Percentiles rank a stretch among this genome's conserved stretches.
These are phyloP conservation scores for Acanthopleura granulata DNA, from an alignment of 2,888 invertebrate genomes.

Conservation along the genomic window DNA sequence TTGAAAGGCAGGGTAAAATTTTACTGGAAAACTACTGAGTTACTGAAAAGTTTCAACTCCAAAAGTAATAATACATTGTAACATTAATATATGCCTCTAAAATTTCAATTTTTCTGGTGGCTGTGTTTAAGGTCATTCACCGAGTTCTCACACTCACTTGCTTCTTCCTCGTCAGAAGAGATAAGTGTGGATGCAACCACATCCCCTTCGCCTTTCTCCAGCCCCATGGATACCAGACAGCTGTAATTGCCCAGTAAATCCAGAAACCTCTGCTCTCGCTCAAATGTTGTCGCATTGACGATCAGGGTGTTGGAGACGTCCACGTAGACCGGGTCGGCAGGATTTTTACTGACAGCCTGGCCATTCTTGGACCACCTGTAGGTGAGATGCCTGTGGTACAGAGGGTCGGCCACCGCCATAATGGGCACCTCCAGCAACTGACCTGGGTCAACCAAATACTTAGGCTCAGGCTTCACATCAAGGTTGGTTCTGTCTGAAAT, in stretches of 20 bases:
- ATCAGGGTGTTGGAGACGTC: not conserved
- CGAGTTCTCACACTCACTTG: not conserved
- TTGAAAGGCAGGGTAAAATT: not conserved
- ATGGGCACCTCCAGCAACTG: not conserved
- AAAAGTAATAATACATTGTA: too few relatives aligned
- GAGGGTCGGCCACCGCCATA: not conserved
- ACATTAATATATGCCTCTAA: too few relatives aligned
- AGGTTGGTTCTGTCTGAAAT: not conserved
- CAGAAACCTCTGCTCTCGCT: too few relatives aligned
- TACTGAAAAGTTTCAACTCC: too few relatives aligned
- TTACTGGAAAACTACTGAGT: too few relatives aligned
- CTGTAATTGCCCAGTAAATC: constrained; percentile 12
- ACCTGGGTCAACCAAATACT: not conserved
- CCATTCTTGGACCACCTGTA: not conserved
- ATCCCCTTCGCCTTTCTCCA: not conserved
- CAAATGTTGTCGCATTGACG: not conserved
- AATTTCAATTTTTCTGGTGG: too few relatives aligned
- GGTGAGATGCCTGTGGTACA: not conserved
- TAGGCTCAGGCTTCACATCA: not conserved
- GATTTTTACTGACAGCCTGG: not conserved
- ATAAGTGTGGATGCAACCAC: not conserved
- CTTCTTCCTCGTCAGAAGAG: not conserved
- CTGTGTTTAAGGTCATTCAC: too few relatives aligned
- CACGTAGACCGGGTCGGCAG: not conserved
- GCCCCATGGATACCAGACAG: constrained; percentile 4